Evolutionary conservation across 2,797 vertebrate species (phyloP), one percentile per base, ranked within the genome.

Genomic region (Thunnus albacares): DNA sequence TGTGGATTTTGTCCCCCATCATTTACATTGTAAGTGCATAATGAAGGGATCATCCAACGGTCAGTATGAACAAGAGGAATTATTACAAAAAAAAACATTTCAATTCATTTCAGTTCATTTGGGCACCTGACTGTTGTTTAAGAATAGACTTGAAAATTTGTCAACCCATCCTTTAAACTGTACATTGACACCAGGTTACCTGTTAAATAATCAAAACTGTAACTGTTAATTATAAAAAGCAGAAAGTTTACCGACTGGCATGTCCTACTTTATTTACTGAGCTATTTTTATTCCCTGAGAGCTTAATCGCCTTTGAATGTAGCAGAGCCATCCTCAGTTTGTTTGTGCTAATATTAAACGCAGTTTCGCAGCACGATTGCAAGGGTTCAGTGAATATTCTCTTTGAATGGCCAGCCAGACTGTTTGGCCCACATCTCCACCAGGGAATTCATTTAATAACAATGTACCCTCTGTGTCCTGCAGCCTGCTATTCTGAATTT

Each of bases 381-480:
- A 63, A 69, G 7, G 62, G 26, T 63, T 71, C 24, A 55, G 43
- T 75, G 56, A 57, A 55, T 70, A 53, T 74, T 62, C 38, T 22
- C 80, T 72, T 84, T 83, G 77, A 77, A 77, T 9, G 3, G 22
- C 20, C 64, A 33, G 78, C 67, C 79, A 69, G 26, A 20, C 61
- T 71, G 55, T 59, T 24, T 86, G 87, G 71, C 78, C 77, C 38
- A 76, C 84, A 80, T 89, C 55, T 72, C 75, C 18, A 63, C 69
- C 55, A 70, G 84, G 84, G 72, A 81, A 69, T 75, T 78, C 24
- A 47, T 77, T 75, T 81, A 76, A 81, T 61, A 61, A 53, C 74
- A 93, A 86, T 89, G 89, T 80, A 28, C 14, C 65, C 86, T 80
- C 70, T 90, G 89, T 93, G 84, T 82, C 49, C 71, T 24, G 74